Evolutionary conservation across 2,113 vertebrate genomes (phyloP).

Genomic region (Haemorhous mexicanus): DNA sequence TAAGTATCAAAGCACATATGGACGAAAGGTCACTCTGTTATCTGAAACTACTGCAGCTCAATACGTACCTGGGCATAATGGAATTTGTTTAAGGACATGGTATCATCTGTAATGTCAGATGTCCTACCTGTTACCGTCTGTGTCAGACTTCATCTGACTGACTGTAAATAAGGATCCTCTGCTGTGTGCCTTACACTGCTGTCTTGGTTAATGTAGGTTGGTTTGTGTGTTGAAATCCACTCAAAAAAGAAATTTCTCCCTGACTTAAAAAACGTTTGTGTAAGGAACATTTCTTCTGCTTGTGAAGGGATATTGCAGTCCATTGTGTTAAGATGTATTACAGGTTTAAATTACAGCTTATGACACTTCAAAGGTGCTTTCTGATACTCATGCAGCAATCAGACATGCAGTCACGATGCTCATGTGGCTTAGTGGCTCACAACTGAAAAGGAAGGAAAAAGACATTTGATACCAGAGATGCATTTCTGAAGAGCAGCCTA

Average conservation of each 20-base stretch:
- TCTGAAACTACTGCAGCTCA: slow-evolving; percentile 10
- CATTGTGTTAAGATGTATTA: neutral
- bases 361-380: neutral
- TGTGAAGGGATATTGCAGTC: neutral
- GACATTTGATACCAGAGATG: neutral
- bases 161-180: neutral
- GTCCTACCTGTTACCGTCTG: neutral
- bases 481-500: neutral
- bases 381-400: neutral
- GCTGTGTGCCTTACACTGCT: neutral
- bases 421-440: neutral
- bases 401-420: neutral
- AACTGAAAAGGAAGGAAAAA: neutral
- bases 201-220: neutral
- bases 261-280: neutral
- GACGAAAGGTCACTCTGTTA: neutral
- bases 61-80: neutral
- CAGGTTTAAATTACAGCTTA: neutral
- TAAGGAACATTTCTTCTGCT: neutral
- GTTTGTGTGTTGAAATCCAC: neutral
- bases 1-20: neutral
- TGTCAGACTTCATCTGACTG: neutral
- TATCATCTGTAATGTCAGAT: slow-evolving; percentile 12
- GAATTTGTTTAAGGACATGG: slow-evolving; percentile 2
- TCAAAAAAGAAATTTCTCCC: neutral